Base-by-base conservation (phyloP, 2,888 invertebrate genomes). In the Lamellibrachia columna region DNA sequence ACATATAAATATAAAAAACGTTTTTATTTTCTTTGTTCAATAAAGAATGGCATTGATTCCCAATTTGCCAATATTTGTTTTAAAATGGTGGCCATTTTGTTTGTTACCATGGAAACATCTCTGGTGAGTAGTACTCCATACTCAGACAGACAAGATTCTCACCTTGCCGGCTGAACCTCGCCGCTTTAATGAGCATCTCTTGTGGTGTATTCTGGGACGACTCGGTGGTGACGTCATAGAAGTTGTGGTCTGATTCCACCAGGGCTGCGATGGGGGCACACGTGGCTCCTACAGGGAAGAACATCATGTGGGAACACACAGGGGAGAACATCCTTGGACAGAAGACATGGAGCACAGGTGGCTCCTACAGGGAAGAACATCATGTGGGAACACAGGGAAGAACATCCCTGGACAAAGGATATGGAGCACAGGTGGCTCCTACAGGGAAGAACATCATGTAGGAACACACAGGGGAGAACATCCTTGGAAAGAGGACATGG, bases 111-210 rank as follows among this genome's bases (percentile, higher is more conserved):
- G 40, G 40, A 40, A 40, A 40, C 40, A 40, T 40, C 40, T 40
- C 28, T 28, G 28, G 28, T 28, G 28, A 28, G 28, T 28, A 28
- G 0, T 28, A 28, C 28, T 28, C 40, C 40, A 40, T 40, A 1
- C 40, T 15, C 75, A 15, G 22, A 75, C 75, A 15, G 75, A 75
- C 75, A 11, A 15, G 7, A 22, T 22, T 22, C 93, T 92, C 92
- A 96, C 96, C 96, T 95, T 95, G 95, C 92, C 94, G 94, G 28
- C 95, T 95, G 75, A 96, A 94, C 93, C 96, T 96, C 11, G 96
- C 96, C 0, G 96, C 95, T 92, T 96, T 96, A 90, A 96, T 93
- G 2, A 96, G 94, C 28, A 95, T 95, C 93, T 96, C 95, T 90
- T 95, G 95, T 8, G 96, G 95, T 8, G 95, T 94, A 40, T 94